Evolutionary conservation across 2,797 vertebrate genomes (phyloP).

Genomic region (Danio albolineatus): DNA sequence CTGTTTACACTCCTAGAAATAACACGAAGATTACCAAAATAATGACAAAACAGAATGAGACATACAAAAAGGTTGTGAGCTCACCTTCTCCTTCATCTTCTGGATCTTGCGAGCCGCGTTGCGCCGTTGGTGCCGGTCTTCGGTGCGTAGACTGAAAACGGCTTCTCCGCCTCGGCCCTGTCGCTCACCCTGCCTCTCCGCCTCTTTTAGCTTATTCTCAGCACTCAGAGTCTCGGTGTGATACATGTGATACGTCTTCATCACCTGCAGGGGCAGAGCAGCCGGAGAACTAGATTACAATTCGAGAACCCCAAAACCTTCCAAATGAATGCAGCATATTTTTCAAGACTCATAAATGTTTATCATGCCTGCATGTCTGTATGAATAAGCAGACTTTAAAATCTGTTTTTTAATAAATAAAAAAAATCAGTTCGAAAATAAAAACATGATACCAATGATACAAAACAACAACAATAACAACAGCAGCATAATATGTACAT

Average conservation of each 20-base stretch:
- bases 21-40: neutral
- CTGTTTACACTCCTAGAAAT: too few species aligned
- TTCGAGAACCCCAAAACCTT: neutral
- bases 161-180: constrained; percentile 87
- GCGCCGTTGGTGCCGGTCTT: constrained; percentile 95
- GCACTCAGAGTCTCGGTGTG: constrained; percentile 94
- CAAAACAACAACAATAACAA: too few species aligned
- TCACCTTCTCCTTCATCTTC: constrained; percentile 99
- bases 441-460: too few species aligned
- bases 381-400: too few species aligned
- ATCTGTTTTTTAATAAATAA: too few species aligned
- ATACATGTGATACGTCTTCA: constrained; percentile 99
- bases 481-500: too few species aligned
- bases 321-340: too few species aligned
- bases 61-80: neutral
- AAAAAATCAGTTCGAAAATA: too few species aligned
- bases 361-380: too few species aligned
- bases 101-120: constrained; percentile 98
- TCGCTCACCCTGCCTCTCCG: constrained; percentile 95
- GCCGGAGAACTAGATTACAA: constrained; percentile 1
- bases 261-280: constrained; percentile 82
- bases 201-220: constrained; percentile 95
- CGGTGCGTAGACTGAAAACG: constrained; percentile 91
- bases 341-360: too few species aligned
- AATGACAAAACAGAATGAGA: neutral